Conservation (phyloP, 2,888 invertebrate species). For the Sarcophaga variegata region DNA sequence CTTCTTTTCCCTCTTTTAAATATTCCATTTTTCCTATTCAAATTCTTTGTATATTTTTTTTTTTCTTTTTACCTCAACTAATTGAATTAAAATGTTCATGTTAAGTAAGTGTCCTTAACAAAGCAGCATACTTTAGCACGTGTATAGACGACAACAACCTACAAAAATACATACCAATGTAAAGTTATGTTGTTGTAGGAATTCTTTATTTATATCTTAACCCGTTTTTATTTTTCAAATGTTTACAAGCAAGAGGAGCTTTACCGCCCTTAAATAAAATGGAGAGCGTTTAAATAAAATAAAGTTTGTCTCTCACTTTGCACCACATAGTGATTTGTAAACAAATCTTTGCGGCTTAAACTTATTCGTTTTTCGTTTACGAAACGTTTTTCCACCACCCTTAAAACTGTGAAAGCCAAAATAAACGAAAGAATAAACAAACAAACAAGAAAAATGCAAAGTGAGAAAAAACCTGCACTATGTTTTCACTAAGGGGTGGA, state of each 20-base stretch:
- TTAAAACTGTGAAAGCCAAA: background rate
- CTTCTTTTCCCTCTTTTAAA: background rate
- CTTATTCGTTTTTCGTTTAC: background rate
- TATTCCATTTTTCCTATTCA: background rate
- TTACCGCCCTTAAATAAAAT: constrained; percentile 9
- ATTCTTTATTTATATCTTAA: constrained; percentile 16
- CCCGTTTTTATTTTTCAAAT: background rate
- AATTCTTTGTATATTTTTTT: background rate
- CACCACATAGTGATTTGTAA: constrained; percentile 8
- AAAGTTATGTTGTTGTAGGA: constrained; percentile 43
- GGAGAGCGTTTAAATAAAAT: background rate
- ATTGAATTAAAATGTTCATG: constrained; percentile 39
- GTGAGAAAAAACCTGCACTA: constrained; percentile 28
- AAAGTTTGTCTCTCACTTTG: background rate
- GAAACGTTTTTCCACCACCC: background rate
- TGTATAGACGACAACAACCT: background rate
- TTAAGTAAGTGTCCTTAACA: constrained; percentile 34
- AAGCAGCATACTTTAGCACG: constrained; percentile 6
- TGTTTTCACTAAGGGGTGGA: constrained; percentile 52
- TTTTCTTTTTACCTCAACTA: background rate
- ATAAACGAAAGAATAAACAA: background rate
- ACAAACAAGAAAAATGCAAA: constrained; percentile 9
- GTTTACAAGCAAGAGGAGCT: background rate
- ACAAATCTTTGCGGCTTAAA: constrained; percentile 41
- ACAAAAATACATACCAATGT: constrained; percentile 1